These are phyloP conservation scores for Drosophila navojoa DNA, from an alignment of 1,140 invertebrate genomes.

Conservation along the genomic window DNA sequence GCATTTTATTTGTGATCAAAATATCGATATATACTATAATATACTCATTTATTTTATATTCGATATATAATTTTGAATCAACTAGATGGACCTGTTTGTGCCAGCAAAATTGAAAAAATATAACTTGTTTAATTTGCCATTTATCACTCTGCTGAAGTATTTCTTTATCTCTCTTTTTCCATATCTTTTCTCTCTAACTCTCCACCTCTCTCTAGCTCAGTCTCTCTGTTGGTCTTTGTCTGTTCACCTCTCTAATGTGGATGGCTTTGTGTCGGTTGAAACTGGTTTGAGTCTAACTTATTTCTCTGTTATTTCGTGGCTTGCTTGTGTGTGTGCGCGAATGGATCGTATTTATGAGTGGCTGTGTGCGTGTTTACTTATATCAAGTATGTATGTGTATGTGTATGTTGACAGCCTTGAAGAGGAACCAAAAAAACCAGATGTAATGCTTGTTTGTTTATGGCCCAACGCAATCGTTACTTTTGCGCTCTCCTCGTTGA, in stretches of 20 bases:
- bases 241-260: conserved; percentile 2
- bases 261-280: conserved; percentile 26
- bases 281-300: conserved; percentile 32
- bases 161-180: conserved; percentile 1
- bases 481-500: background rate
- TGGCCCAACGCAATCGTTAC: conserved; percentile 3
- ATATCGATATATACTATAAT: background rate
- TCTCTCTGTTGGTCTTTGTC: too few species aligned
- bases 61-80: background rate
- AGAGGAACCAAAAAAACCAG: conserved; percentile 60
- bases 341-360: conserved; percentile 14
- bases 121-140: conserved; percentile 64
- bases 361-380: background rate
- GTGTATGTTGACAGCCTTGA: conserved; percentile 63
- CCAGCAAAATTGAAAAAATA: conserved; percentile 30
- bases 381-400: conserved; percentile 17
- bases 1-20: background rate
- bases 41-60: background rate
- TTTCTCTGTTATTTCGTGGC: conserved; percentile 34
- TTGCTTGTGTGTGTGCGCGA: conserved; percentile 1
- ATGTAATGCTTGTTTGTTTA: conserved; percentile 33
- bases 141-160: background rate
- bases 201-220: background rate
- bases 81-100: conserved; percentile 35
- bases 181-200: background rate